phyloP scores from a whole-genome alignment of 2,797 vertebrate species.

The Hydrolagus colliei region DNA sequence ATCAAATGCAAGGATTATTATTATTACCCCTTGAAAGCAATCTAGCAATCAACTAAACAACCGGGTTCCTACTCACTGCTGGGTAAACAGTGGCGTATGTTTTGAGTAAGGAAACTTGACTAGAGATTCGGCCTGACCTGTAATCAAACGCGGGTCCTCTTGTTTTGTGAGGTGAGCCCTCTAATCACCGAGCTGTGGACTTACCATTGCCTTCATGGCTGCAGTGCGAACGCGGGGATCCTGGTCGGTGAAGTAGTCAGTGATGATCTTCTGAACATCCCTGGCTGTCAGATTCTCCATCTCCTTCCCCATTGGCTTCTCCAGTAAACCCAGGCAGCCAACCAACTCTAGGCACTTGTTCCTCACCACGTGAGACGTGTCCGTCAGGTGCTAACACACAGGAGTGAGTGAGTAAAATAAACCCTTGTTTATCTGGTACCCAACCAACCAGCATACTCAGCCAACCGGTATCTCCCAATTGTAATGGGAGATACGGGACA shows the following conservation, averaged over 20 bases:
- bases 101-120: too few relatives aligned
- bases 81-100: too few relatives aligned
- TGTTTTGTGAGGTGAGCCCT: background rate
- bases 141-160: background rate
- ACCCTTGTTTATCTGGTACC: too few relatives aligned
- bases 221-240: conserved; percentile 88
- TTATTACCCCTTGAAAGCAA: too few relatives aligned
- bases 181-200: background rate
- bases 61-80: too few relatives aligned
- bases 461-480: too few relatives aligned
- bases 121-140: too few relatives aligned
- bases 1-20: too few relatives aligned
- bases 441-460: too few relatives aligned
- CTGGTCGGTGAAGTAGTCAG: conserved; percentile 88
- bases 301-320: conserved; percentile 66
- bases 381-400: conserved; percentile 68
- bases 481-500: too few relatives aligned
- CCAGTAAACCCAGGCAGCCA: conserved; percentile 77
- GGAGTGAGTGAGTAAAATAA: background rate
- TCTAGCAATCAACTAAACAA: too few relatives aligned
- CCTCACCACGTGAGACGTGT: conserved; percentile 85
- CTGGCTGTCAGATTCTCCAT: conserved; percentile 53
- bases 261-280: conserved; percentile 87
- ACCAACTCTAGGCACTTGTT: conserved; percentile 90
- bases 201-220: conserved; percentile 92